These are phyloP conservation scores for Apis florea DNA, from an alignment of 1,140 invertebrate genomes.

Conservation along the genomic window DNA sequence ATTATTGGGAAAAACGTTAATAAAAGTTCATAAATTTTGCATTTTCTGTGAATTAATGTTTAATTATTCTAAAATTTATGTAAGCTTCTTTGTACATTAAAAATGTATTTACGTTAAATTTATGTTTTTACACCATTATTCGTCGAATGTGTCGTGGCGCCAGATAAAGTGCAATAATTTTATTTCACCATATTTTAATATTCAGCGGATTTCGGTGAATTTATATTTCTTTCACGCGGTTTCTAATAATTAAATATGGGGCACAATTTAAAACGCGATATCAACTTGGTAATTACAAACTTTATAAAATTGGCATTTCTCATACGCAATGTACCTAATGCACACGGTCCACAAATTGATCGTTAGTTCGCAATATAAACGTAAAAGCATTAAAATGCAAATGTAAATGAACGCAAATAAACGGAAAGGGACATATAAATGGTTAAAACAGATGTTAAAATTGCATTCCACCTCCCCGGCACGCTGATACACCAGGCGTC, in stretches of 20 bases:
- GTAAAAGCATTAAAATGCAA: conserved; percentile 6
- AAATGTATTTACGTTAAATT: too few relatives aligned
- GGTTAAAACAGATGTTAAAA: background rate
- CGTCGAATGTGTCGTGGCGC: too few relatives aligned
- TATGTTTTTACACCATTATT: too few relatives aligned
- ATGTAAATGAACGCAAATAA: background rate
- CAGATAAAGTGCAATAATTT: background rate
- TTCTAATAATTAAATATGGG: background rate
- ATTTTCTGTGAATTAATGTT: too few relatives aligned
- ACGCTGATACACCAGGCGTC: background rate
- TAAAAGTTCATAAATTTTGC: too few relatives aligned
- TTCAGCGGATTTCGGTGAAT: background rate
- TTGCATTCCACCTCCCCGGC: background rate
- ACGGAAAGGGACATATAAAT: conserved; percentile 4
- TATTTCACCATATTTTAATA: background rate
- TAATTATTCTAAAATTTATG: too few relatives aligned
- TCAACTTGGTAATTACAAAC: background rate
- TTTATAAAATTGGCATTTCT: background rate
- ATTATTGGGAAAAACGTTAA: too few relatives aligned
- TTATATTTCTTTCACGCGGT: background rate
- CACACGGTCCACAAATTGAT: background rate
- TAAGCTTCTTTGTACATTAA: too few relatives aligned
- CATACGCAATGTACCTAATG: background rate
- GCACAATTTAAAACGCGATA: background rate
- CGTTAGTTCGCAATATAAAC: background rate